Evolutionary conservation across 2,797 vertebrate genomes (phyloP).

Genomic region (Gallinago nigripennis): DNA sequence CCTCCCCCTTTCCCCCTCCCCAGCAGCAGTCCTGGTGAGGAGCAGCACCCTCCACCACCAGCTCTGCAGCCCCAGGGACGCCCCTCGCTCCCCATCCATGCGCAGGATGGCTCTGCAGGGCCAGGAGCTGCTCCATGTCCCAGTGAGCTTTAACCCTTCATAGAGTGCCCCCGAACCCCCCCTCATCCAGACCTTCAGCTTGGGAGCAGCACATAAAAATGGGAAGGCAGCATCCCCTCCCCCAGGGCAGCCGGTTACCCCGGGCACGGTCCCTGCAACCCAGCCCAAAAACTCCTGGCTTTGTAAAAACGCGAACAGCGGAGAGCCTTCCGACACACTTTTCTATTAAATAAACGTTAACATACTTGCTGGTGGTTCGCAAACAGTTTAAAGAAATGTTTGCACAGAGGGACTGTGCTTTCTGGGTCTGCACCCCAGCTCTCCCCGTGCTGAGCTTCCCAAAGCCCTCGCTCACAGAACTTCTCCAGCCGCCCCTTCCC

Average conservation of each 20-base stretch:
- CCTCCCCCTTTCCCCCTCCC: background rate
- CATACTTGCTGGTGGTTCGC: background rate
- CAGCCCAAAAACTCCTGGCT: background rate
- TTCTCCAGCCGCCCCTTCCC: background rate
- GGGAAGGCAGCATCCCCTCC: too few species aligned
- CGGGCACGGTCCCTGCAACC: background rate
- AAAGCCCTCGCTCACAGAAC: background rate
- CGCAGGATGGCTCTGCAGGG: background rate
- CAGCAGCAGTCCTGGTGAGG: background rate
- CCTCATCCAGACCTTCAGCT: background rate
- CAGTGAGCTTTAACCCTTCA: background rate
- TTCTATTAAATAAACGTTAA: background rate
- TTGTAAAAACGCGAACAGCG: background rate
- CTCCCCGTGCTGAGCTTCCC: background rate
- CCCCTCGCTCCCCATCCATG: background rate
- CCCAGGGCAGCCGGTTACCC: too few species aligned
- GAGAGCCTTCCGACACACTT: constrained; percentile 9
- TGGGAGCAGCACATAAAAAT: background rate
- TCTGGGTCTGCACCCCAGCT: background rate
- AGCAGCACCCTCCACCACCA: background rate
- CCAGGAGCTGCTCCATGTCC: background rate
- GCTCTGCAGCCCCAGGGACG: accelerated
- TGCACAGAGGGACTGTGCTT: background rate
- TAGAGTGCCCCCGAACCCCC: background rate
- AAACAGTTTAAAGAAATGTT: constrained; percentile 5